A percentile compares a stretch with the other conserved stretches of the same genome.
Evolutionary conservation across 1,140 invertebrate genomes (phyloP).

Genomic region (Rhopalosiphum padi): DNA sequence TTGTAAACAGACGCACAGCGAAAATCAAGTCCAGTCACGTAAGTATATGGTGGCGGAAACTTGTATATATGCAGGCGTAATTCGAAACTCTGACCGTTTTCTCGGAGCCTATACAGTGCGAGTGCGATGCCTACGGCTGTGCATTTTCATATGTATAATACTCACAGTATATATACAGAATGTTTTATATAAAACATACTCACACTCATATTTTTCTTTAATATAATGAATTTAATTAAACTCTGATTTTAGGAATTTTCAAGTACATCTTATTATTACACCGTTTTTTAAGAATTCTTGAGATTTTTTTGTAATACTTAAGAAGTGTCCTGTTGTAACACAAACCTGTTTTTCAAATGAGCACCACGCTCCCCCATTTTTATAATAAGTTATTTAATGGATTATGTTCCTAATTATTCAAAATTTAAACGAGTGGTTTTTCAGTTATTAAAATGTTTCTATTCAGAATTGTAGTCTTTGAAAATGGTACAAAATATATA

Average conservation of each 20-base stretch:
- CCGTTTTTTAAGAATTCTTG: too few relatives aligned
- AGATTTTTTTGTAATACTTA: neutral
- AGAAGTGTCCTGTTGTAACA: too few relatives aligned
- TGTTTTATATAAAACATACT: neutral
- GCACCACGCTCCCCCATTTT: neutral
- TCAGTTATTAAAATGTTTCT: neutral
- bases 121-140: neutral
- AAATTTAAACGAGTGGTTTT: neutral
- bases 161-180: neutral
- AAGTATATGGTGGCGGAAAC: neutral
- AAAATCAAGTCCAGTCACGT: slow-evolving; percentile 47
- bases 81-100: slow-evolving; percentile 22
- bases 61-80: neutral
- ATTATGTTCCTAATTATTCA: neutral
- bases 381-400: neutral
- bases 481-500: neutral
- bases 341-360: neutral
- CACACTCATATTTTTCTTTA: too few relatives aligned
- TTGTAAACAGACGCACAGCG: slow-evolving; percentile 33
- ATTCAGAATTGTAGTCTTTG: neutral
- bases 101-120: neutral
- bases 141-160: neutral
- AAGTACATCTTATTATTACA: too few relatives aligned
- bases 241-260: neutral
- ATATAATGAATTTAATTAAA: too few relatives aligned